A percentile compares a stretch with the other conserved stretches of the same genome.
Conservation (phyloP, 2,113 vertebrate species). For the Desmodus rotundus region DNA sequence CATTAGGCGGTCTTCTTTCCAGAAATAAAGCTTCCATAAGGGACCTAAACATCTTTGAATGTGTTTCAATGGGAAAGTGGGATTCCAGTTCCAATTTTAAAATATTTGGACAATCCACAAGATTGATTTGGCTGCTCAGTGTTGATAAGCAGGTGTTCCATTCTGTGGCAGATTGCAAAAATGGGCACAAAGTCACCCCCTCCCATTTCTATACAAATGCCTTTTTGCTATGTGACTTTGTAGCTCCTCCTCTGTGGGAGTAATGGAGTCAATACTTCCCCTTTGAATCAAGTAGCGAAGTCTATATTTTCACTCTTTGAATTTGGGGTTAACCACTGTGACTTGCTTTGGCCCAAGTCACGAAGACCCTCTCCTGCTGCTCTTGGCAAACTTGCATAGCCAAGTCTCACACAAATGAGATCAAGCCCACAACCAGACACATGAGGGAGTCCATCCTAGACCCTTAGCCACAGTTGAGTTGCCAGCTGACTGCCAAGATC, state of each 20-base stretch:
- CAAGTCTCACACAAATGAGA: neutral
- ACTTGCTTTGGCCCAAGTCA: neutral
- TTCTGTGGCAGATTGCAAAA: constrained; percentile 18
- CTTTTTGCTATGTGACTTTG: neutral
- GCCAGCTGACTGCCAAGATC: neutral
- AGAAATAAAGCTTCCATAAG: neutral
- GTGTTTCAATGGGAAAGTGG: neutral
- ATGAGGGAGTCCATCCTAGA: neutral
- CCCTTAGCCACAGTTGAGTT: neutral
- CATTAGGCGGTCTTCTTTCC: neutral
- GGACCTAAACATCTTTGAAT: neutral
- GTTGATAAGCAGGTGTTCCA: neutral
- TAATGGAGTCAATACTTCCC: neutral
- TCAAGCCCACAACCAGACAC: neutral
- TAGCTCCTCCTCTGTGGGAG: neutral
- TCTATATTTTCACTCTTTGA: neutral
- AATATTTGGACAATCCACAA: neutral
- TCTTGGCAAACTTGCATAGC: neutral
- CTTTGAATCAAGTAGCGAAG: neutral
- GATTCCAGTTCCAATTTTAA: neutral
- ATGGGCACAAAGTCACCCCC: neutral
- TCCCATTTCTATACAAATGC: neutral
- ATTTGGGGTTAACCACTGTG: neutral
- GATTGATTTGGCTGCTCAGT: neutral
- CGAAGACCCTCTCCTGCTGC: neutral